phyloP scores from a whole-genome alignment of 2,113 vertebrate genomes.

The Sylvilagus bachmani region DNA sequence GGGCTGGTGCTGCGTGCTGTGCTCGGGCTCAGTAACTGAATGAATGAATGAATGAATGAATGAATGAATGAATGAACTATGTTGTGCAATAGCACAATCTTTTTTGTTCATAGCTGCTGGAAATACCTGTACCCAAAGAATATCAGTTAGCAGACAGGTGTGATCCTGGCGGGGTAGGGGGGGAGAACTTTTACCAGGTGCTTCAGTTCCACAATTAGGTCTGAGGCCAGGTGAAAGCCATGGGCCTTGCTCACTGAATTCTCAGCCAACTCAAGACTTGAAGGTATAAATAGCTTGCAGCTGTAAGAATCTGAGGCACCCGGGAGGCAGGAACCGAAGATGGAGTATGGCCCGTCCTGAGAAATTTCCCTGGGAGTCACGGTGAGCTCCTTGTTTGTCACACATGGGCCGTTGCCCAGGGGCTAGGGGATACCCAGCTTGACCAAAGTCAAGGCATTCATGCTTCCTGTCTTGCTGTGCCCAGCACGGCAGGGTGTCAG shows the following conservation, averaged over 20 bases:
- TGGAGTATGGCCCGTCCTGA: neutral
- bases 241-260: neutral
- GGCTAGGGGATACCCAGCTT: too few relatives aligned
- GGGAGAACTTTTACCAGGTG: neutral
- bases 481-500: too few relatives aligned
- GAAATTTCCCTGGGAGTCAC: neutral
- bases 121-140: neutral
- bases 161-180: neutral
- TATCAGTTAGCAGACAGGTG: rapidly evolving
- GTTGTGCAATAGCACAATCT: neutral
- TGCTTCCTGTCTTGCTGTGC: too few relatives aligned
- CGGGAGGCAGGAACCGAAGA: neutral
- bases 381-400: neutral
- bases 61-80: neutral
- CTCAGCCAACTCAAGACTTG: neutral
- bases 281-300: neutral
- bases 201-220: neutral
- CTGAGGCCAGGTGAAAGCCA: neutral
- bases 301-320: neutral
- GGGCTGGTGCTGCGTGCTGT: neutral
- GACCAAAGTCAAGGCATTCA: neutral
- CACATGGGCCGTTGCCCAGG: neutral
- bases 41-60: neutral
- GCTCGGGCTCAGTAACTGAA: neutral
- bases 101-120: neutral